Evolutionary conservation across 2,888 invertebrate genomes (phyloP), one percentile per base, ranked within the genome.

Genomic region (Parapristionchus giblindavisi): DNA sequence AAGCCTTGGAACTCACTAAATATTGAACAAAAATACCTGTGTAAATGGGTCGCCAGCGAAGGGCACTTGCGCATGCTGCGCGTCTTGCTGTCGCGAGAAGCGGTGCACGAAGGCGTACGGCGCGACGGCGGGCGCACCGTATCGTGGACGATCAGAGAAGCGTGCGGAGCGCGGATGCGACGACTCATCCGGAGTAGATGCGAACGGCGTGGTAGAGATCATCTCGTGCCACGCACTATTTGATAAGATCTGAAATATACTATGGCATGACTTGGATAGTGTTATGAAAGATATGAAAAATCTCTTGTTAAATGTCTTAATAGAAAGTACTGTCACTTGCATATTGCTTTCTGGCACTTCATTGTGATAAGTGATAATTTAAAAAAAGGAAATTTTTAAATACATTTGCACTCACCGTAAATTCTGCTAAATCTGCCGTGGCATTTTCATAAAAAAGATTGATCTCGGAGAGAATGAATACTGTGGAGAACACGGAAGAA

Each of bases 201-300:
- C 27, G 17, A 29, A 43, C 1, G 36, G 66, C 17, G 77, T 72
- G 40, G 76, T 77, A 34, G 58, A 52, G 2, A 77, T 74, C 78
- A 80, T 78, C 36, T 76, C 76, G 14, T 77, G 76, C 80, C 80
- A 80, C 6, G 77, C 77, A 52, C 74, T 77, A 65, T 79, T 80
- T 0, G 80, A 78, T 43, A 79, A 71, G 24, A 70, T 76, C 80
- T 80, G 40, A 1, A 77, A 61, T 27, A 27, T n/a, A 11, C 3
- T n/a, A n/a, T n/a, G 2, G 17, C 29, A 56, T 27, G 17, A 4
- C 32, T 43, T 17, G 11, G 17, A 8, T n/a, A n/a, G n/a, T n/a
- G n/a, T n/a, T n/a, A 27, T 56, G 29, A 24, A 27, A 27, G 27
- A 4, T 3, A 6, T 27, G 6, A 56, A 29, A 1, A 29, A 2